Base-by-base conservation (phyloP, 2,797 vertebrate species). In the Sardinella longiceps region DNA sequence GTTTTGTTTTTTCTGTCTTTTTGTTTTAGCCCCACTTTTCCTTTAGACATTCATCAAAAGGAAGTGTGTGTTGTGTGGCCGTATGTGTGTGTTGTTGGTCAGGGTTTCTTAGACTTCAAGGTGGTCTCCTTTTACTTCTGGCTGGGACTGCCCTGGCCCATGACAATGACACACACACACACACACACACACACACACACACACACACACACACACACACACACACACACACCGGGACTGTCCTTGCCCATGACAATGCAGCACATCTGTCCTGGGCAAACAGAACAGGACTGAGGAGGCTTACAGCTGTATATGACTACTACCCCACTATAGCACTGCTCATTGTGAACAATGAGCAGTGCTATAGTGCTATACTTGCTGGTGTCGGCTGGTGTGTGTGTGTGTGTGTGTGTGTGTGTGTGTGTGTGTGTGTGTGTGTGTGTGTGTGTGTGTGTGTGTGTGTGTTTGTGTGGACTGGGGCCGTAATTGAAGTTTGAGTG, bases 251-350 rank as follows among this genome's bases (percentile, higher is more conserved):
- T 84, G 43, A 88, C 89, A 90, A 88, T 86, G 84, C 66, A 80
- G 80, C n/a, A 83, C 87, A 85, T 90, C 85, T 85, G 87, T 80
- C 60, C 81, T 51, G 80, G 86, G 84, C 84, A 90, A 82, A 85
- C 86, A 48, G 12, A 23, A 85, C 5, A 9, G 50, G 50, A 9
- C 56, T n/a, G 20, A 58, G 25, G 58, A 7, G 25, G n/a, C 28
- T 84, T 82, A 87, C 84, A 28, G 86, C 82, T 48, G 80, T 87
- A 87, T 87, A 88, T 81, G 18, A 46, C 81, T 50, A 53, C 88
- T 87, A 74, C 18, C 46, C 77, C 18, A 15, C n/a, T 1, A 48
- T 7, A n/a, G n/a, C n/a, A n/a, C n/a, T n/a, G n/a, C n/a, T n/a
- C n/a, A n/a, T n/a, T n/a, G 58, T 39, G 84, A 87, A 82, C 80